Percentiles rank a stretch among this genome's conserved stretches.
These are phyloP conservation scores for Phylloscopus whistleri DNA, from an alignment of 2,113 vertebrate species.

Conservation along the genomic window DNA sequence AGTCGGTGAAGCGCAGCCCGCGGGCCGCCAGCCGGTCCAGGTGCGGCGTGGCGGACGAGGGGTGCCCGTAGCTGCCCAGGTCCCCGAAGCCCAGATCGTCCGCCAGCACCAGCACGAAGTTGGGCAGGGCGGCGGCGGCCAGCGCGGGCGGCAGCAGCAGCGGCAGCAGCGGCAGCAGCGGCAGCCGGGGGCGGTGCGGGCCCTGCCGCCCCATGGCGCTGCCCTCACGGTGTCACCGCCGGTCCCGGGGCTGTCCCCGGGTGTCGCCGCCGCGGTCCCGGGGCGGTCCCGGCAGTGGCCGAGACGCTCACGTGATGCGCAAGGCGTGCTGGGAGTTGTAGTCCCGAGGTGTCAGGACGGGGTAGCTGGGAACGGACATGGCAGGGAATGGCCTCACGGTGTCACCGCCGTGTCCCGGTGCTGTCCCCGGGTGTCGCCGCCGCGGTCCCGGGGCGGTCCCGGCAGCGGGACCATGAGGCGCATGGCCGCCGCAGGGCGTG, in stretches of 20 bases:
- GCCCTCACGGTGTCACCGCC: fast-evolving
- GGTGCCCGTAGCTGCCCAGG: constrained; percentile 86
- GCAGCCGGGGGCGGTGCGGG: neutral
- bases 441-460: too few species aligned
- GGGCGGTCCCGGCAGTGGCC: neutral
- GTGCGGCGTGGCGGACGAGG: constrained; percentile 82
- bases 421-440: too few species aligned
- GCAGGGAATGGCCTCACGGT: too few species aligned
- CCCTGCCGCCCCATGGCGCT: neutral
- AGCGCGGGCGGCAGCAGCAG: neutral
- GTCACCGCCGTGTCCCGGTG: too few species aligned
- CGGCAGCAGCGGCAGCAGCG: neutral
- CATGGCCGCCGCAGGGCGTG: too few species aligned
- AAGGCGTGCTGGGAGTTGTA: too few species aligned
- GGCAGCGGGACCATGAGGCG: too few species aligned
- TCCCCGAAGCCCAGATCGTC: constrained; percentile 92
- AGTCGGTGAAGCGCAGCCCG: constrained; percentile 88
- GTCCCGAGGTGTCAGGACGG: too few species aligned
- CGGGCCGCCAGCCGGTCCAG: constrained; percentile 82
- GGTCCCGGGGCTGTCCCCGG: neutral
- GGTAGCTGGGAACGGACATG: too few species aligned
- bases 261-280: neutral
- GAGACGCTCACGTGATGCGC: too few species aligned
- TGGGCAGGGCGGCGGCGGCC: constrained; percentile 62
- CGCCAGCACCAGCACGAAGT: constrained; percentile 85